Evolutionary conservation across 1,140 invertebrate genomes (phyloP).

Genomic region (Philaenus spumarius): DNA sequence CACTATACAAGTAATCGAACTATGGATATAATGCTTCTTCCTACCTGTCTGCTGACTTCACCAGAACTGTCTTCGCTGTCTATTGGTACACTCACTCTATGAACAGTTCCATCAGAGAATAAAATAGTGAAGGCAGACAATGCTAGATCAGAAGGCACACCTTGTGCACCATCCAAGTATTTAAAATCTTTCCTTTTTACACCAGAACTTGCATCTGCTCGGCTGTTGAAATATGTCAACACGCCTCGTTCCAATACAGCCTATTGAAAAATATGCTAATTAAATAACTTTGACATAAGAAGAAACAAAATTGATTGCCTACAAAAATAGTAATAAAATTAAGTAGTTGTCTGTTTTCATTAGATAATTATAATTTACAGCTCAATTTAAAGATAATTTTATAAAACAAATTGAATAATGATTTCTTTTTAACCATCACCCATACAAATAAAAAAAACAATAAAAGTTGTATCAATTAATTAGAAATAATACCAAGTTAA

Average conservation of each 20-base stretch:
- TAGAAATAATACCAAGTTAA: too few species aligned
- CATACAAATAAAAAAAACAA: too few species aligned
- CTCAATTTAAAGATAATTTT: too few species aligned
- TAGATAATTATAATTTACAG: too few species aligned
- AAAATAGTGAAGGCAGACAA: conserved; percentile 45
- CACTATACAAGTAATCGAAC: too few species aligned
- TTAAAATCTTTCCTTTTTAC: conserved; percentile 53
- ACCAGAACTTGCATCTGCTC: conserved; percentile 53
- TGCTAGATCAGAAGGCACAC: conserved; percentile 42
- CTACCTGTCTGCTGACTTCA: conserved; percentile 43
- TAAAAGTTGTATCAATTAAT: too few species aligned
- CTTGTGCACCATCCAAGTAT: conserved; percentile 55
- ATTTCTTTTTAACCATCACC: too few species aligned
- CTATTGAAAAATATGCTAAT: conserved; percentile 36
- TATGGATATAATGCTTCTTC: conserved; percentile 3
- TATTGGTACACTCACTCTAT: conserved; percentile 45
- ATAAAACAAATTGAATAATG: too few species aligned
- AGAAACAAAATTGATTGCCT: too few species aligned
- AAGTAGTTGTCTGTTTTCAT: too few species aligned
- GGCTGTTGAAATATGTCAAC: conserved; percentile 53
- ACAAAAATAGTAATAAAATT: too few species aligned
- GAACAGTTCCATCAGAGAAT: conserved; percentile 54
- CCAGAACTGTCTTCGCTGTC: conserved; percentile 33
- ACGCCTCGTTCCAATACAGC: conserved; percentile 59
- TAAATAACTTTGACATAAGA: too few species aligned